phyloP scores from a whole-genome alignment of 2,113 vertebrate species.

The Mustelus asterias region DNA sequence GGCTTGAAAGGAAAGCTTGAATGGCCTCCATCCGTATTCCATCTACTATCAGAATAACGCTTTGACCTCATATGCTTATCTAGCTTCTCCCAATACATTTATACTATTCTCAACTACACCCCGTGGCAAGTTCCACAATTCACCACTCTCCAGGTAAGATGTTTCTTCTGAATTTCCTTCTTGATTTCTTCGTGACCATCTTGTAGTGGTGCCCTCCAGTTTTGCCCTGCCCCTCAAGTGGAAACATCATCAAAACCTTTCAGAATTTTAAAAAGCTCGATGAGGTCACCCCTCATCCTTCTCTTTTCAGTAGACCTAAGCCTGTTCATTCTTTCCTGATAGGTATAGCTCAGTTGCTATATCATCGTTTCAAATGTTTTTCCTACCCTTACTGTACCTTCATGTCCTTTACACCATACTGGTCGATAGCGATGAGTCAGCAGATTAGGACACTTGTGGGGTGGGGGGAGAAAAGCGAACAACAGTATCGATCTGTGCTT shows the following conservation, averaged over 20 bases:
- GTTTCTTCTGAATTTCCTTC: background rate
- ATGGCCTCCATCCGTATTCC: background rate
- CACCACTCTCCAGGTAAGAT: background rate
- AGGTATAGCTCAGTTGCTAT: background rate
- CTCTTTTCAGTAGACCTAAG: background rate
- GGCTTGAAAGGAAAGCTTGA: too few species aligned
- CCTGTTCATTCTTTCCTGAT: background rate
- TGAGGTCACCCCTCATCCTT: too few species aligned
- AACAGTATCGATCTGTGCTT: background rate
- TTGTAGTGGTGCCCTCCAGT: too few species aligned
- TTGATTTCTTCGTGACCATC: background rate
- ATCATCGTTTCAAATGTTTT: background rate
- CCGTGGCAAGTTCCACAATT: background rate
- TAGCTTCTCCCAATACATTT: background rate
- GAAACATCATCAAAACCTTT: too few species aligned
- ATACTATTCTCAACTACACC: background rate
- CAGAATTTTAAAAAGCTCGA: too few species aligned
- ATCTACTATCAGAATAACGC: background rate
- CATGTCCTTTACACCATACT: too few species aligned
- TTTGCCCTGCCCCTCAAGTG: background rate
- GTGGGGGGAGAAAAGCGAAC: too few species aligned
- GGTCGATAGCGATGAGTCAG: too few species aligned
- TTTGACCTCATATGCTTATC: background rate
- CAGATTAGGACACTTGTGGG: too few species aligned
- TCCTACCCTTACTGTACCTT: too few species aligned